Evolutionary conservation across 2,888 invertebrate species (phyloP).

Genomic region (Trichogramma evanescens): DNA sequence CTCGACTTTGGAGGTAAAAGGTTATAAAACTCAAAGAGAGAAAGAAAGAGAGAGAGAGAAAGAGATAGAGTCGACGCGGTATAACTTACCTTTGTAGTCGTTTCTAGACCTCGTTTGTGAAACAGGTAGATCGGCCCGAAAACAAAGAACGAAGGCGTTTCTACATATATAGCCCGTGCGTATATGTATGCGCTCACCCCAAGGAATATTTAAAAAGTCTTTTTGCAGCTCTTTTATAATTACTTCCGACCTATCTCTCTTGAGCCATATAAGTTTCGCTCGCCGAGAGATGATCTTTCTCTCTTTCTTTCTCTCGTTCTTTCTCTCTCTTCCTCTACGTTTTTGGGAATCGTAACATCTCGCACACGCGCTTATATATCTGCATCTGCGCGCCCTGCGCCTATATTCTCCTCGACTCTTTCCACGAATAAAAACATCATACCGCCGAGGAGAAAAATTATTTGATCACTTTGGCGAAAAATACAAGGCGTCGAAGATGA

Average conservation of each 20-base stretch:
- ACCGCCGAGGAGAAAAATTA: conserved; percentile 15
- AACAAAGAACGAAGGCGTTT: conserved; percentile 36
- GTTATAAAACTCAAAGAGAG: conserved; percentile 10
- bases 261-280: conserved; percentile 13
- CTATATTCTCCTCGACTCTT: not conserved
- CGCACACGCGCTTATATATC: too few relatives aligned
- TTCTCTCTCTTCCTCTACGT: not conserved
- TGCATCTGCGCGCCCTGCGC: not conserved
- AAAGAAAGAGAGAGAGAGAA: conserved; percentile 8
- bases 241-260: conserved; percentile 39
- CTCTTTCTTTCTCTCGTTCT: conserved; percentile 4
- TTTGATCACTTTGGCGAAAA: conserved; percentile 19
- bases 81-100: conserved; percentile 37
- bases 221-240: conserved; percentile 34
- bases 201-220: conserved; percentile 34
- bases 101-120: conserved; percentile 41
- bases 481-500: not conserved
- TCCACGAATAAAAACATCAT: conserved; percentile 24
- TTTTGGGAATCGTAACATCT: conserved; percentile 7
- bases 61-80: conserved; percentile 7
- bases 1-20: conserved; percentile 3
- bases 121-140: conserved; percentile 40
- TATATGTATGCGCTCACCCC: not conserved
- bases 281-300: not conserved
- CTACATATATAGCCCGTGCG: not conserved